These are phyloP conservation scores for Eriosoma lanigerum DNA, from an alignment of 1,140 invertebrate species.

Conservation along the genomic window DNA sequence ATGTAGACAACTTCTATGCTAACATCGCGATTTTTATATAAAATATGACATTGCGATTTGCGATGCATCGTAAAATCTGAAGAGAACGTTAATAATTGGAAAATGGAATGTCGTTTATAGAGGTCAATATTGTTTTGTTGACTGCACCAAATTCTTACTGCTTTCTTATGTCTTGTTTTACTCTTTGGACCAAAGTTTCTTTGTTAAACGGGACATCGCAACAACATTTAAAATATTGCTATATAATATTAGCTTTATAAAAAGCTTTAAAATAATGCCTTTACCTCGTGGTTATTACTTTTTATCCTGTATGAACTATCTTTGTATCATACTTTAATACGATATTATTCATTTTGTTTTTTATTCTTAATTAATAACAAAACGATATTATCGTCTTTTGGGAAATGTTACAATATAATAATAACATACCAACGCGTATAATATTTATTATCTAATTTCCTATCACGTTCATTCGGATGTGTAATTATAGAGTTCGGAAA, in stretches of 20 bases:
- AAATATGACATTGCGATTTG: too few species aligned
- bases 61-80: neutral
- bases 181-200: neutral
- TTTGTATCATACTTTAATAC: neutral
- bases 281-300: too few species aligned
- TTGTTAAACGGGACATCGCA: slow-evolving; percentile 6
- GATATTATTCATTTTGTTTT: slow-evolving; percentile 31
- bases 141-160: too few species aligned
- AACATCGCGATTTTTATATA: neutral
- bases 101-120: neutral
- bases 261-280: too few species aligned
- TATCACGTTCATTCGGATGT: neutral
- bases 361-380: too few species aligned
- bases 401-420: too few species aligned
- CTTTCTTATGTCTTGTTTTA: too few species aligned
- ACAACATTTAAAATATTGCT: too few species aligned
- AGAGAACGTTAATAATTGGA: neutral
- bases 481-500: neutral
- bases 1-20: neutral
- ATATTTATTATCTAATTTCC: too few species aligned
- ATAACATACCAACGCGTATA: too few species aligned
- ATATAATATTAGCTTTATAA: too few species aligned
- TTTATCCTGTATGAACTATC: too few species aligned
- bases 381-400: slow-evolving; percentile 21
- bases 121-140: neutral